phyloP scores from a whole-genome alignment of 2,888 invertebrate genomes.

The Lissocephala sabroskyi region DNA sequence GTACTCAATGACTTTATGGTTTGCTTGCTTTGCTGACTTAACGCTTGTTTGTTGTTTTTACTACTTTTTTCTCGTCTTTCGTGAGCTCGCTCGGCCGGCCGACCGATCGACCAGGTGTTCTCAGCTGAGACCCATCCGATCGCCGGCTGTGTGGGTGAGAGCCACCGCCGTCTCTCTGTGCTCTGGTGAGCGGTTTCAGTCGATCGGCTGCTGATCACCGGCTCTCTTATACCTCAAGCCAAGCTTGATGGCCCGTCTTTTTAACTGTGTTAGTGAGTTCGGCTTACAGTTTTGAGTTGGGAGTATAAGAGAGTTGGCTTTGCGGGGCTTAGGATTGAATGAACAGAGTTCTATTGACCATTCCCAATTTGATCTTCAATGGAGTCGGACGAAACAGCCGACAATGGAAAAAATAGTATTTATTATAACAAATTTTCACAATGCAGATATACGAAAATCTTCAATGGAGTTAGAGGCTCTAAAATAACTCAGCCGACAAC shows the following conservation, averaged over 20 bases:
- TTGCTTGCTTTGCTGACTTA: constrained; percentile 38
- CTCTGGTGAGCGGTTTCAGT: too few relatives aligned
- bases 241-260: constrained; percentile 1
- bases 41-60: constrained; percentile 31
- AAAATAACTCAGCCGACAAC: too few relatives aligned
- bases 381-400: too few relatives aligned
- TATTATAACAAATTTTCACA: too few relatives aligned
- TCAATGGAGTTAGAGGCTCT: too few relatives aligned
- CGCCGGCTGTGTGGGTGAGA: too few relatives aligned
- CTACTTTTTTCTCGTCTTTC: constrained; percentile 15
- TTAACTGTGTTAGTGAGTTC: too few relatives aligned
- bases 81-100: constrained; percentile 13
- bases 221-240: constrained; percentile 28
- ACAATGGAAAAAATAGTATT: too few relatives aligned
- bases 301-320: constrained; percentile 31
- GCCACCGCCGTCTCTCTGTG: too few relatives aligned
- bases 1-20: constrained; percentile 40
- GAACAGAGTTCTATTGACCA: constrained; percentile 46
- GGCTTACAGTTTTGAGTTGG: constrained; percentile 63
- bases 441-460: too few relatives aligned
- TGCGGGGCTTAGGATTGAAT: constrained; percentile 9
- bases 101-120: constrained; percentile 24
- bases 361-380: constrained; percentile 41
- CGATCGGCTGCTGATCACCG: too few relatives aligned
- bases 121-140: constrained; percentile 9